Evolutionary conservation across 2,888 invertebrate genomes (phyloP).

Genomic region (Mongoloraphidia duomilia): DNA sequence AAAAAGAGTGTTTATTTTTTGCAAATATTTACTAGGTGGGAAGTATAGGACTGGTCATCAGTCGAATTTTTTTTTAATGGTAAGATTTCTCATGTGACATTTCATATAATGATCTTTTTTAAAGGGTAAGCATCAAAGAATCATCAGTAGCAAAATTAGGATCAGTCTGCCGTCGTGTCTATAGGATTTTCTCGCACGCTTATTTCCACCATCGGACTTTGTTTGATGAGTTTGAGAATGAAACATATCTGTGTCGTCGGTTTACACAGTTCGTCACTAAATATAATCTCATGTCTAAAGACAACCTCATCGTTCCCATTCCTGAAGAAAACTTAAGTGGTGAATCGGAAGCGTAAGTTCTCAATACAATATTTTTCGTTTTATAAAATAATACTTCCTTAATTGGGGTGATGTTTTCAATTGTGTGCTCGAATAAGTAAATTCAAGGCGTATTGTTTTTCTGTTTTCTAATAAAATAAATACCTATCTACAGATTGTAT

Average conservation of each 20-base stretch:
- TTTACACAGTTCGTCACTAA: conserved; percentile 98
- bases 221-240: conserved; percentile 96
- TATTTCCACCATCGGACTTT: conserved; percentile 95
- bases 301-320: conserved; percentile 96
- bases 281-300: conserved; percentile 95
- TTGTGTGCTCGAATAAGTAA: too few relatives aligned
- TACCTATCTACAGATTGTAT: too few relatives aligned
- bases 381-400: too few relatives aligned
- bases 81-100: too few relatives aligned
- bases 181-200: conserved; percentile 98
- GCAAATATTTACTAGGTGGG: too few relatives aligned
- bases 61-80: too few relatives aligned
- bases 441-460: too few relatives aligned
- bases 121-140: conserved; percentile 95
- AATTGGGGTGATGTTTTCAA: too few relatives aligned
- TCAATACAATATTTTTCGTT: too few relatives aligned
- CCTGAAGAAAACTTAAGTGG: conserved; percentile 53
- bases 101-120: conserved; percentile 19
- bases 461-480: too few relatives aligned
- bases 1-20: too few relatives aligned
- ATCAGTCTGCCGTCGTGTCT: conserved; percentile 95
- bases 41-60: too few relatives aligned
- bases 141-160: conserved; percentile 97
- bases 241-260: conserved; percentile 86
- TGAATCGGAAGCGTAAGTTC: conserved; percentile 31